Evolutionary conservation across 2,113 vertebrate species (phyloP), one percentile per base, ranked within the genome.

Genomic region (Zingel zingel): DNA sequence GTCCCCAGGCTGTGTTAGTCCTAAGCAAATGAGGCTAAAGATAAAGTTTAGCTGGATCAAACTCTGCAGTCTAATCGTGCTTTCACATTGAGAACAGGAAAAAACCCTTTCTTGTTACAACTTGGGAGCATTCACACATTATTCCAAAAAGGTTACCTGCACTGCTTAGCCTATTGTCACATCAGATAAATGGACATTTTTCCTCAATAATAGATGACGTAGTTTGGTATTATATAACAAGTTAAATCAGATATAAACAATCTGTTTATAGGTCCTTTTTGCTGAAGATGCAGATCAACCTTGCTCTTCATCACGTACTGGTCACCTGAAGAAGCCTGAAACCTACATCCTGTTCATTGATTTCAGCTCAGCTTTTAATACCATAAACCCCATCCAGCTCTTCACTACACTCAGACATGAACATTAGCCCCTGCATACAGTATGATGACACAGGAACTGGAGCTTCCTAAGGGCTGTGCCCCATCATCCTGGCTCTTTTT

Each of bases 41-140:
- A 61, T 73, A 58, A 75, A 27, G 33, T 77, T 86, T 79, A 79
- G 69, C 48, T 54, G 71, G 74, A 81, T 86, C 74, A 78, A 83
- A 61, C 83, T 21, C 39, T 43, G 39, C 9, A 43, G 39, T 43
- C 10, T 43, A 11, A 43, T 43, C 10, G 7, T 43, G 39, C 39
- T 43, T 43, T 43, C 68, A 48, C 19, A 78, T 8, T 48, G 36
- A 5, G 33, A 68, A 23, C 18, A 54, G 3, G 9, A 10, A 23
- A 56, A 43, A 43, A 43, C 0, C 2, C 67, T 15, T 58, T 36
- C 18, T 30, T 67, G 14, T 50, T 53, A 5, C 74, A 62, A 11
- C 39, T 73, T 63, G 50, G 81, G 45, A 74, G 58, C n/a, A 6
- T 74, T 79, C 23, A 23, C 18, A 57, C 14, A 57, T 48, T 72